Evolutionary conservation across 2,888 invertebrate species (phyloP), one percentile per base, ranked within the genome.

Genomic region (Callyntrura guangdongensis): DNA sequence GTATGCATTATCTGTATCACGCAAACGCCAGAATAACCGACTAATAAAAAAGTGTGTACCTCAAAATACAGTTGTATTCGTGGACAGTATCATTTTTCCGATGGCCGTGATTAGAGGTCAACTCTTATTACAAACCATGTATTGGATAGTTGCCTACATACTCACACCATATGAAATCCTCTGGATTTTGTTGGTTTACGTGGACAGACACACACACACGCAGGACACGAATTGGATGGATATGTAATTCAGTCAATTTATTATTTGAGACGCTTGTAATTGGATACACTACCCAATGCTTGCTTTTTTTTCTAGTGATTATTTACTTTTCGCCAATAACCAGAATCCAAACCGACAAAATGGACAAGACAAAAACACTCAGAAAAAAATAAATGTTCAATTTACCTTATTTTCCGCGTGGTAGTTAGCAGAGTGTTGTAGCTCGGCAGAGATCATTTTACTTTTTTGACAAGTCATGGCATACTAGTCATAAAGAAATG

Each of bases 321-420:
- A 81, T 81, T 81, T 81, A 36, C 81, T 36, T 81, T 81, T 36
- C 61, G 14, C 61, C 69, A 84, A 84, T 53, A 86, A 45, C 86
- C n/a, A 36, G 67, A 67, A 22, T 17, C 20, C n/a, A n/a, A 67
- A 6, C 14, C 67, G 8, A 67, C 67, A 67, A 11, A 67, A 36
- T 36, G 36, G 36, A 36, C 36, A 36, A 36, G 36, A 36, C 36
- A 36, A 3, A 61, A 11, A 12, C 3, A 67, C 25, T n/a, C 67
- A 67, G 11, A 25, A 20, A 8, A 77, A 56, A n/a, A 79, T 25
- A 79, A 79, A 56, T 56, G 56, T 77, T 20, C 79, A 79, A 53
- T 79, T 79, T 79, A 25, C 79, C 17, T 53, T 47, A 49, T 79
- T 47, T n/a, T 79, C 12, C 53, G 79, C 53, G 79, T 67, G 22